These are phyloP conservation scores for Amphibalanus amphitrite DNA, from an alignment of 1,140 invertebrate genomes.

Conservation along the genomic window DNA sequence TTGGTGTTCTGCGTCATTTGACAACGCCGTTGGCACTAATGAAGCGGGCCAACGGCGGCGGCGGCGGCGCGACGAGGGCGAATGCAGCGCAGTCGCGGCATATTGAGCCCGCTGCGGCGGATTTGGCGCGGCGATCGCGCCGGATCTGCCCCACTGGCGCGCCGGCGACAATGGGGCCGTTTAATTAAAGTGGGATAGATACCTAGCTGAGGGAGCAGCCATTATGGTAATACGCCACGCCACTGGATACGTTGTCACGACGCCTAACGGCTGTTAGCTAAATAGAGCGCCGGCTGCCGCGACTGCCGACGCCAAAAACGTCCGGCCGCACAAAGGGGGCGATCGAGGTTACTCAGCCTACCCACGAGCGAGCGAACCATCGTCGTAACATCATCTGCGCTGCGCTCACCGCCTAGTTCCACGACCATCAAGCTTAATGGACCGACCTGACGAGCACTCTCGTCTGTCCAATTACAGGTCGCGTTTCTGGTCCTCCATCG, in stretches of 20 bases:
- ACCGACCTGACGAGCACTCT: background rate
- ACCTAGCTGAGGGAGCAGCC: background rate
- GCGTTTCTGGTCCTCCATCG: background rate
- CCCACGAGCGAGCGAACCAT: too few relatives aligned
- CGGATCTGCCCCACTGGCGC: background rate
- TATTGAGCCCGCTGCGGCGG: too few relatives aligned
- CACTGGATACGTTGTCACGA: background rate
- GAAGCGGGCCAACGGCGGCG: background rate
- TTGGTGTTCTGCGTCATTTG: constrained; percentile 1
- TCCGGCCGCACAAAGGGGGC: too few relatives aligned
- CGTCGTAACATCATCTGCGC: too few relatives aligned
- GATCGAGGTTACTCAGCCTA: too few relatives aligned
- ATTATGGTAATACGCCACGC: background rate
- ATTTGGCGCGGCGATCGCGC: background rate
- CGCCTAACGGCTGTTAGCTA: background rate
- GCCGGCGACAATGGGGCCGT: background rate
- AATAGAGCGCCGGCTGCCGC: background rate
- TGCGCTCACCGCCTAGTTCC: too few relatives aligned
- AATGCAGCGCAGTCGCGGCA: too few relatives aligned
- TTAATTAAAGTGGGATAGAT: constrained; percentile 2
- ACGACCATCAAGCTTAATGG: background rate
- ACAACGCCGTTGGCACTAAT: background rate
- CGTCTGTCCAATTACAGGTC: background rate
- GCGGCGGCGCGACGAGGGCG: too few relatives aligned
- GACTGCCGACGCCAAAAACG: too few relatives aligned